phyloP scores from a whole-genome alignment of 2,888 invertebrate genomes.

The Ormyrus thymus region DNA sequence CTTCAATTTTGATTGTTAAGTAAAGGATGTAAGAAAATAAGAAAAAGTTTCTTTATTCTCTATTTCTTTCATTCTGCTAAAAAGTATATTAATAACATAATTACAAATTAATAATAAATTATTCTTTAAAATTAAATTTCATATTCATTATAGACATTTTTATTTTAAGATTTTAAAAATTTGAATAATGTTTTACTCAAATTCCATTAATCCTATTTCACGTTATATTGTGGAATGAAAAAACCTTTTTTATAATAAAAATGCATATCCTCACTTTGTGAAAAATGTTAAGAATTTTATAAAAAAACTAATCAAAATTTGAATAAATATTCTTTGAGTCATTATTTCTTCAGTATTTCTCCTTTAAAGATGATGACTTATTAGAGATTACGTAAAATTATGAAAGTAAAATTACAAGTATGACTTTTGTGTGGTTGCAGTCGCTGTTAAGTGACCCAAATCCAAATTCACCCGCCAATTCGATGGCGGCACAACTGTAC shows the following conservation, averaged over 20 bases:
- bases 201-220: neutral
- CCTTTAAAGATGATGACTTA: neutral
- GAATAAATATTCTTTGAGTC: constrained; percentile 5
- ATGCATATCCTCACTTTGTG: too few relatives aligned
- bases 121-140: too few relatives aligned
- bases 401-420: constrained; percentile 56
- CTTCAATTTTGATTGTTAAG: too few relatives aligned
- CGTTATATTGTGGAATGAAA: too few relatives aligned
- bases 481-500: constrained; percentile 99
- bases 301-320: neutral
- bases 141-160: too few relatives aligned
- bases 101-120: too few relatives aligned
- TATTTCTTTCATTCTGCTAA: too few relatives aligned
- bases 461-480: constrained; percentile 99
- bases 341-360: constrained; percentile 3
- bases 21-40: too few relatives aligned
- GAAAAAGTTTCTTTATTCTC: too few relatives aligned
- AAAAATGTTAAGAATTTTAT: neutral
- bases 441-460: constrained; percentile 99
- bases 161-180: too few relatives aligned
- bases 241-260: neutral
- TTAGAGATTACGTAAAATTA: constrained; percentile 12
- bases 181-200: neutral
- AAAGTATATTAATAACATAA: too few relatives aligned
- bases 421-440: constrained; percentile 80